Evolutionary conservation across 2,797 vertebrate genomes (phyloP), one percentile per base, ranked within the genome.

Genomic region (Sphenopsis melanotis): DNA sequence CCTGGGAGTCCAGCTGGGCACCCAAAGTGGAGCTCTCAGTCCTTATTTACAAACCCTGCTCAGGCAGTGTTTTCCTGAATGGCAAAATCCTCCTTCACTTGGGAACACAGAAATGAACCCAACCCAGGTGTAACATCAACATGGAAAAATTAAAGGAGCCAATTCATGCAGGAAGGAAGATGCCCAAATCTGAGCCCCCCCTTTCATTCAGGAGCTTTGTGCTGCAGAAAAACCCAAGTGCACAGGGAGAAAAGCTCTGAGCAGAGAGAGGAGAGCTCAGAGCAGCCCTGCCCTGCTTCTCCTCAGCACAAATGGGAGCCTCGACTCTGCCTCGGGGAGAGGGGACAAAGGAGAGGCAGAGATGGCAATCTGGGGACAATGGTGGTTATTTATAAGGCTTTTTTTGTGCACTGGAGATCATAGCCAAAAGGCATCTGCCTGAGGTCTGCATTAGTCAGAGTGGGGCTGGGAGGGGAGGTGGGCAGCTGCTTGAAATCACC

Each of bases 401-500:
- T 76, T 94, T 92, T 60, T n/a, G 64, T 83, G 69, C 79, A 4
- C 42, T n/a, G 68, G n/a, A 82, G 83, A 95, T 94, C 74, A 66
- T 3, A 94, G 68, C 82, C 92, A 83, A 88, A 78, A 88, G 82
- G 69, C 90, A 87, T 93, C 87, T 94, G 93, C 92, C 87, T 55
- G 80, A 86, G 94, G 87, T 78, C 90, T 89, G 92, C 78, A 90
- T 96, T 90, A 95, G 89, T 93, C 93, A 85, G 52, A 87, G 65
- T 8, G 75, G 86, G 44, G 34, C 23, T 87, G 89, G 65, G 66
- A 91, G 69, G 63, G 72, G 85, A 94, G 71, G 60, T 82, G 93
- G 93, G 89, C 86, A 83, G 65, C 76, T 55, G 81, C 79, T 39
- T 69, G 60, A 87, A 90, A 87, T 84, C 96, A 85, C 66, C 66